Percentiles rank a stretch among this genome's conserved stretches.
phyloP scores from a whole-genome alignment of 2,888 invertebrate genomes.

The Mechanitis mazaeus region DNA sequence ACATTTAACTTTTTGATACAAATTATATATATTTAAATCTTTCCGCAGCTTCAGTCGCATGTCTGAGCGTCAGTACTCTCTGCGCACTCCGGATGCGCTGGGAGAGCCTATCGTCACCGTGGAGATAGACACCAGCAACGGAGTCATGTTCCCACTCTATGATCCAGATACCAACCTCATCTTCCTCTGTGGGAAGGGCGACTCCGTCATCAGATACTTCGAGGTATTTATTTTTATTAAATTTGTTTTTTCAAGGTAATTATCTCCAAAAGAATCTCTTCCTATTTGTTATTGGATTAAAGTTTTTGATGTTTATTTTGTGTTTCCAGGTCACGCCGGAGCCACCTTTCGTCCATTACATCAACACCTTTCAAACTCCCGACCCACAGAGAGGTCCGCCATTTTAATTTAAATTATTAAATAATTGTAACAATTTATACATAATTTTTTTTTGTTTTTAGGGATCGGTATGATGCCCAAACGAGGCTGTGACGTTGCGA shows the following conservation, averaged over 20 bases:
- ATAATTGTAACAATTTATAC: too few species aligned
- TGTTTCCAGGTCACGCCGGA: constrained; percentile 86
- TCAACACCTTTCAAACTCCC: constrained; percentile 98
- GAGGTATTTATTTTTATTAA: constrained; percentile 63
- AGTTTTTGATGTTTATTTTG: neutral
- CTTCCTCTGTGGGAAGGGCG: constrained; percentile 97
- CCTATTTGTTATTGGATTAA: too few species aligned
- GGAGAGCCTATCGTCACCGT: constrained; percentile 94
- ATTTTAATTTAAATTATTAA: neutral
- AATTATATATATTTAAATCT: neutral
- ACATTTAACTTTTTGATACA: too few species aligned
- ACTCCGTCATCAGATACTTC: constrained; percentile 97
- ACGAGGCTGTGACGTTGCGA: constrained; percentile 94
- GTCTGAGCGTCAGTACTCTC: constrained; percentile 97
- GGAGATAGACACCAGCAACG: constrained; percentile 95
- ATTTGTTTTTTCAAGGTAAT: too few species aligned
- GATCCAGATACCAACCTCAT: constrained; percentile 97
- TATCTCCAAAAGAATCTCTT: too few species aligned
- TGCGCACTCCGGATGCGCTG: constrained; percentile 92
- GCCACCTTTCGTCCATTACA: constrained; percentile 96
- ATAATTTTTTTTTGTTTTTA: constrained; percentile 29
- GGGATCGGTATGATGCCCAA: constrained; percentile 98
- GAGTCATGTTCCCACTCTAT: constrained; percentile 97
- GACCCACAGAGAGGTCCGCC: constrained; percentile 92
- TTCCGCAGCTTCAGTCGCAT: constrained; percentile 91